phyloP scores from a whole-genome alignment of 2,113 vertebrate genomes.

The Coreoperca whiteheadi region DNA sequence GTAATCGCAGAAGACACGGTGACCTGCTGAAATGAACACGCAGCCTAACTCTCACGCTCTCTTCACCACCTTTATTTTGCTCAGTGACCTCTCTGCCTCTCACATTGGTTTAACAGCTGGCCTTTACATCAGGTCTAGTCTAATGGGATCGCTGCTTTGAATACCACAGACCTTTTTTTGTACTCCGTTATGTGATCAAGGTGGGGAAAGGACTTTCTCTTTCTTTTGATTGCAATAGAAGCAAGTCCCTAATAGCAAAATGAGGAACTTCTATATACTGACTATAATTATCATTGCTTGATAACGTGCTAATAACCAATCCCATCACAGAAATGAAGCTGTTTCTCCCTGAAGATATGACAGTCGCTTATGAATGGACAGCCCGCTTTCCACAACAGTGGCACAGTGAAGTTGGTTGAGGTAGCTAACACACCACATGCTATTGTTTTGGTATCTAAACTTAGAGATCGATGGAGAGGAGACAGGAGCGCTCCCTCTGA shows the following conservation, averaged over 20 bases:
- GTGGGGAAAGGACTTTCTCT: not conserved
- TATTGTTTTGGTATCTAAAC: too few relatives aligned
- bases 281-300: too few relatives aligned
- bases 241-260: not conserved
- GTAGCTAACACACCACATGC: too few relatives aligned
- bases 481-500: too few relatives aligned
- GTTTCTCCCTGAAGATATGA: too few relatives aligned
- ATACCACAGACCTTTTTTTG: constrained; percentile 9
- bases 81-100: not conserved
- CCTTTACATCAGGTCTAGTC: not conserved
- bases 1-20: not conserved
- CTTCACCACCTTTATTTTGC: not conserved
- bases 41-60: not conserved
- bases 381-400: too few relatives aligned
- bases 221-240: not conserved
- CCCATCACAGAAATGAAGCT: too few relatives aligned
- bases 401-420: too few relatives aligned
- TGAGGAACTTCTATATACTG: too few relatives aligned
- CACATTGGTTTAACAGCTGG: not conserved
- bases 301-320: too few relatives aligned
- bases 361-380: too few relatives aligned
- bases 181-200: not conserved
- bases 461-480: too few relatives aligned
- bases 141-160: constrained; percentile 17
- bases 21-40: not conserved